Base-by-base conservation (phyloP, 37 sponge, comb jelly and placozoan species). In the Hexactinellida sp. region DNA sequence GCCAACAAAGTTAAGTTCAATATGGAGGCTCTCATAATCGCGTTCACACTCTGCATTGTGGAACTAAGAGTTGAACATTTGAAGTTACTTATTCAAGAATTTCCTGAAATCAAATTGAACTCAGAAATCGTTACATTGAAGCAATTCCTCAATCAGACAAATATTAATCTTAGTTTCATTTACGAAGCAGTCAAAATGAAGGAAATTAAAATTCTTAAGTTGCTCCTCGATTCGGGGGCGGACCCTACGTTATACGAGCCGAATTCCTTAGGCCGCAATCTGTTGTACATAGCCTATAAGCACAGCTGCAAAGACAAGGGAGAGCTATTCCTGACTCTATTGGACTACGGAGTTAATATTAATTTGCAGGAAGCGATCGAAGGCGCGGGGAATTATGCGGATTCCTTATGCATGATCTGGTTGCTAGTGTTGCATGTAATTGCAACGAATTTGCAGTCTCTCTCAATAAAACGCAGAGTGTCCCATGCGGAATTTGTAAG, bases 141-240 rank as follows among this genome's bases (percentile, higher is more conserved):
- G 34, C 3, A 10, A 28, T 63, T 63, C 76, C 76, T 63, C 30
- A 63, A 63, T n/a, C 76, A 63, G 13, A 63, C 76, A 32, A 1
- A 63, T 3, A 32, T 25, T 32, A 63, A 23, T 23, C 3, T 63
- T n/a, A 63, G 34, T 23, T 63, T 63, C 34, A 63, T 63, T n/a
- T 63, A 63, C 76, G 76, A 63, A 63, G 76, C 76, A 63, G 76
- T 63, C 32, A 63, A 63, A 63, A 23, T 63, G 32, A 63, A 63
- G 76, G 76, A 63, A 10, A 25, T 63, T 7, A 23, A 23, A 32
- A 32, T 63, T 32, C 28, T 63, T 3, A 63, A 63, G 25, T 28
- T 63, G 5, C 76, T 63, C 76, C 76, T 63, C 5, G 32, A 63
- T 5, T 63, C 76, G 5, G 76, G 76, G 28, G 76, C 76, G 25